Percentiles rank a stretch among this genome's conserved stretches.
These are phyloP conservation scores for Rhabdomys pumilio DNA, from an alignment of 2,797 vertebrate genomes.

Conservation along the genomic window DNA sequence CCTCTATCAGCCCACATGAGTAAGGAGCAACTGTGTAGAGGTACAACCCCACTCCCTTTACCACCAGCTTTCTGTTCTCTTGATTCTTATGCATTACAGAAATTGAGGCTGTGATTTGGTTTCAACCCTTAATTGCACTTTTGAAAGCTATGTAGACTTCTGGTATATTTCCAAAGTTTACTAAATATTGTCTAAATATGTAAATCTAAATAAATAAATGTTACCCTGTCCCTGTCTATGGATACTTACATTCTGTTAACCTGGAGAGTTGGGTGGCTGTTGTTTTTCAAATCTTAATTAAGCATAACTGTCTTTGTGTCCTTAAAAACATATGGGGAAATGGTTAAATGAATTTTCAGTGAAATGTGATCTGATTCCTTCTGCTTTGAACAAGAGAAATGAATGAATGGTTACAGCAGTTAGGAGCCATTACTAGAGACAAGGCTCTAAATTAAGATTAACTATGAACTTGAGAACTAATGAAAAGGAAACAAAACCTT, in stretches of 20 bases:
- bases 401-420: slow-evolving; percentile 33
- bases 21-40: neutral
- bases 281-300: slow-evolving; percentile 71
- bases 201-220: neutral
- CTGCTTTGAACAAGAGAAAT: slow-evolving; percentile 67
- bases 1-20: neutral
- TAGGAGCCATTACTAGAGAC: slow-evolving; percentile 39
- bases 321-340: slow-evolving; percentile 63
- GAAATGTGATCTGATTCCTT: slow-evolving; percentile 43
- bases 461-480: slow-evolving; percentile 67
- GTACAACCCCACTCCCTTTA: neutral
- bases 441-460: slow-evolving; percentile 71
- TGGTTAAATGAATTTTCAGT: slow-evolving; percentile 62
- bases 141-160: neutral
- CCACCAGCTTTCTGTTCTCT: neutral
- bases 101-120: neutral
- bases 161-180: neutral
- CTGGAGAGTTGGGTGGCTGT: neutral
- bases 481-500: neutral
- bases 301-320: slow-evolving; percentile 44
- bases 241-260: slow-evolving; percentile 27
- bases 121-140: neutral
- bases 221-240: neutral
- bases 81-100: neutral
- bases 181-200: neutral